Evolutionary conservation across 2,113 vertebrate genomes (phyloP), one percentile per base, ranked within the genome.

Genomic region (Sinocyclocheilus maitianheensis): DNA sequence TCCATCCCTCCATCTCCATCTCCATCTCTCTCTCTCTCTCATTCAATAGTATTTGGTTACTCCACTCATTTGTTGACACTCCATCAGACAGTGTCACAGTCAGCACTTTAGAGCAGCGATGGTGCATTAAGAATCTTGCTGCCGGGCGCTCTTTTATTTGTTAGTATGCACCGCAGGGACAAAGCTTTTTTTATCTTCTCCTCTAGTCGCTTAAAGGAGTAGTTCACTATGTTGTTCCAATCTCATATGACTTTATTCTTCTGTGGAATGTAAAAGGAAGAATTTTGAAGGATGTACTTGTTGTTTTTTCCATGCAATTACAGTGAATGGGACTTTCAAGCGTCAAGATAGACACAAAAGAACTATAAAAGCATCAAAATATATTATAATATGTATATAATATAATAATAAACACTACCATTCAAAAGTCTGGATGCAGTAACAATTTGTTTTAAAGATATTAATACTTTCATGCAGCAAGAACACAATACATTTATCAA

Each of bases 31-130:
- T 82, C 81, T 65, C 81, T 65, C 77, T 74, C 55, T 60, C 53
- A 71, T 30, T 12, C 43, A 30, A 12, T 22, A 16, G 53, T 58
- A 34, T 81, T 76, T 14, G 18, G 24, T 84, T 24, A 9, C 10
- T 13, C 72, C 62, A 43, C 65, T 85, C 81, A 24, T 76, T 80
- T 67, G 37, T 71, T 75, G 75, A 80, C 84, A 83, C 58, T 84
- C 69, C 51, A 58, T 81, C 83, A 55, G 9, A 55, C 82, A 87
- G 74, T 85, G 87, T 91, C 90, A 88, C 91, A 88, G 88, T 94
- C 90, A 90, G 90, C 93, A 85, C 89, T 89, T 91, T 87, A 77
- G 85, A 83, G 40, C 34, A 48, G 13, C 58, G 89, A 85, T 65
- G 53, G 40, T 12, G 82, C 87, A 86, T 88, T 89, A 89, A 77